These are phyloP conservation scores for Mellivora capensis DNA, from an alignment of 2,113 vertebrate genomes.

Conservation along the genomic window DNA sequence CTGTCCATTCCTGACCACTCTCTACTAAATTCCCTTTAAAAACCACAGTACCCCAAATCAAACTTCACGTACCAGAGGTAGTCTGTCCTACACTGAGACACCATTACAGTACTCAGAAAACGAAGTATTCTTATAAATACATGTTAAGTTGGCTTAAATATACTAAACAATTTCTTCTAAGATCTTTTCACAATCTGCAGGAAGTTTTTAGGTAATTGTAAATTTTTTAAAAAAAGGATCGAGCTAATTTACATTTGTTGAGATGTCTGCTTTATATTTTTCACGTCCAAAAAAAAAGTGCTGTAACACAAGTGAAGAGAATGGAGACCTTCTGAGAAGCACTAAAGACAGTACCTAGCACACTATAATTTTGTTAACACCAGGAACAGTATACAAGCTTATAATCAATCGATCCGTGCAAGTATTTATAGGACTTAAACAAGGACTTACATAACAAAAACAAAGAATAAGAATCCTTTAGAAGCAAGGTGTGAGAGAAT, in stretches of 20 bases:
- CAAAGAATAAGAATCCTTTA: not conserved
- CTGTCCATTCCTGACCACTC: not conserved
- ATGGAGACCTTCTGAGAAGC: not conserved
- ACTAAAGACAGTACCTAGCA: not conserved
- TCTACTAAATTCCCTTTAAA: not conserved
- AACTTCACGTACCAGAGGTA: not conserved
- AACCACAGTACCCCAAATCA: not conserved
- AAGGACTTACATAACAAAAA: not conserved
- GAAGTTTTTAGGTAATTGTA: not conserved
- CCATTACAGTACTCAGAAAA: not conserved
- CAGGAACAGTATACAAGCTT: not conserved
- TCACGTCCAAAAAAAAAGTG: not conserved
- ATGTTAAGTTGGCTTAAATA: not conserved
- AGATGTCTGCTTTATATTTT: not conserved
- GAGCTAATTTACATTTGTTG: slow-evolving; percentile 27
- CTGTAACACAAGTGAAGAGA: not conserved
- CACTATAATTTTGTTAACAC: not conserved
- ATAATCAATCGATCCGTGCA: not conserved
- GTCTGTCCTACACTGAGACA: not conserved
- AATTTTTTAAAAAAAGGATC: not conserved
- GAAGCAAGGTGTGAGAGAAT: not conserved
- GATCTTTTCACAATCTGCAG: not conserved
- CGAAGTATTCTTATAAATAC: not conserved
- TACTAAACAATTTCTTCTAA: not conserved
- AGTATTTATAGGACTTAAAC: not conserved